Base-by-base conservation (phyloP, 92 coral and sea anemone species). In the Heteractis magnifica region DNA sequence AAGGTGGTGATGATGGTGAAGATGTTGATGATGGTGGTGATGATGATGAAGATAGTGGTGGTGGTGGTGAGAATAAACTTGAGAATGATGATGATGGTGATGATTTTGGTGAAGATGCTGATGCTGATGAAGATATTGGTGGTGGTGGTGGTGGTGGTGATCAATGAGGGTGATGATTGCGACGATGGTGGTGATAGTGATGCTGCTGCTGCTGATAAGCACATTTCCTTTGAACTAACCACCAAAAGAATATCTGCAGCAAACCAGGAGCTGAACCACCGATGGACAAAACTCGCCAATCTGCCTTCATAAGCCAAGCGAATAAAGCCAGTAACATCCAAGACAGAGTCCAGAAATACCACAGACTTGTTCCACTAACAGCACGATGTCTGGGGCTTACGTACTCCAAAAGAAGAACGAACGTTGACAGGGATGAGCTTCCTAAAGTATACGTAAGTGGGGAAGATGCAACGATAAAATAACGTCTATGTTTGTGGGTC, bases 241-340 rank as follows among this genome's bases (percentile, higher is more conserved):
- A 88, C 88, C 91, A 88, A 44, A 75, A 73, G 85, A 88, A 80
- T n/a, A 88, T 76, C 34, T 73, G 85, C 71, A 84, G 71, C 26
- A 88, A 79, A 23, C 88, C 91, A 78, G 91, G 88, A 52, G 49
- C 88, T 16, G 91, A 72, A 52, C 77, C 85, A 12, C 74, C 91
- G 12, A 86, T 83, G 71, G 90, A 82, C 58, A 90, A 73, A n/a
- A n/a, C 71, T 52, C 90, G 81, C 93, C 93, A 90, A 70, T 86
- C 87, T 10, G 85, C 62, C 51, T 87, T 16, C 10, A 90, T 56
- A 64, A 78, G 78, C 7, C 87, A 68, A 10, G 13, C 93, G 50
- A 87, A 79, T 18, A 88, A 80, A 8, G 93, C 88, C 92, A 10
- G 81, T 49, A 4, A 89, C 26, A 0, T 86, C 79, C 10, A 86